phyloP scores from a whole-genome alignment of 1,140 invertebrate species.

The Camponotus vicinus region DNA sequence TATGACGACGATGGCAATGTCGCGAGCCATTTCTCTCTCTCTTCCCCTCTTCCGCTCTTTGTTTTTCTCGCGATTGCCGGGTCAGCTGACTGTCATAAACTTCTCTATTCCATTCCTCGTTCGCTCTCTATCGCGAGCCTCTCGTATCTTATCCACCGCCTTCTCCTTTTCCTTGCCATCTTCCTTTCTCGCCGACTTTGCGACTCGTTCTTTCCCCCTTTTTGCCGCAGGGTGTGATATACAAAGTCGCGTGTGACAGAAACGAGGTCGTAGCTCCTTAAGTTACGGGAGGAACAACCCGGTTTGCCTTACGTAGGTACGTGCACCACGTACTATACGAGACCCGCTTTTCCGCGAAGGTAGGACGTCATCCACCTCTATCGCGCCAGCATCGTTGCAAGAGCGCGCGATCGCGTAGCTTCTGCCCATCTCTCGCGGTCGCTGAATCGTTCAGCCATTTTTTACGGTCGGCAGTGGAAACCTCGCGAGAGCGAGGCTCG shows the following conservation, averaged over 20 bases:
- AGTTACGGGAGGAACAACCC: conserved; percentile 47
- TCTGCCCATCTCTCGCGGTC: conserved; percentile 1
- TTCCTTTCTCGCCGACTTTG: background rate
- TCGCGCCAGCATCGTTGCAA: conserved; percentile 12
- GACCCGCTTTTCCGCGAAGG: background rate
- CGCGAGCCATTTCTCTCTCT: too few species aligned
- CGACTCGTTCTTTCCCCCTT: conserved; percentile 1
- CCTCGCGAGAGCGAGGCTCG: conserved; percentile 24
- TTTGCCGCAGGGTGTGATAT: conserved; percentile 35
- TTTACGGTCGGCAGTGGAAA: conserved; percentile 27
- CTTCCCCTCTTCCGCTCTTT: too few species aligned
- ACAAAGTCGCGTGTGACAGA: conserved; percentile 59
- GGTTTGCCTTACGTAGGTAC: conserved; percentile 44
- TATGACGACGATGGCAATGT: conserved; percentile 16
- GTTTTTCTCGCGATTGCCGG: background rate
- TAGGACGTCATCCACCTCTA: conserved; percentile 5
- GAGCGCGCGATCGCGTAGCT: background rate
- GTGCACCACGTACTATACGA: background rate
- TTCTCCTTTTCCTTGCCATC: background rate
- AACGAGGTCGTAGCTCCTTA: conserved; percentile 58
- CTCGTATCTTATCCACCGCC: conserved; percentile 43
- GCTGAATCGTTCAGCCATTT: conserved; percentile 45
- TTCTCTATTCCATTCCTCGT: conserved; percentile 44
- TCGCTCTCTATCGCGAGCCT: conserved; percentile 38
- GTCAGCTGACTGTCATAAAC: conserved; percentile 35